Conservation (phyloP, 2,113 vertebrate genomes). For the Nothocercus julius region DNA sequence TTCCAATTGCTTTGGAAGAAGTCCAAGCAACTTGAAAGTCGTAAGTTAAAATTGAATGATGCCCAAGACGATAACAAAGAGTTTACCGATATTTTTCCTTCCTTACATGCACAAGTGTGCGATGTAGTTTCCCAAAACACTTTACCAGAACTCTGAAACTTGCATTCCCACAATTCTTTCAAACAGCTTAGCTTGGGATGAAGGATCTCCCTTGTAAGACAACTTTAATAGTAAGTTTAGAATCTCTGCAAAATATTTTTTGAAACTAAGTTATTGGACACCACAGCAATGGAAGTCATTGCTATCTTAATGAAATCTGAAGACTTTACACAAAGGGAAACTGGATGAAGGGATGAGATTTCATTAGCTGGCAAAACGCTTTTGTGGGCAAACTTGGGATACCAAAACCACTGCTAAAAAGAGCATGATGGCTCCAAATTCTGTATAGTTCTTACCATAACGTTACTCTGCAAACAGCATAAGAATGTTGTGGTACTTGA, state of each 20-base stretch:
- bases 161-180: neutral
- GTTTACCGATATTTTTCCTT: neutral
- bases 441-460: neutral
- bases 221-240: neutral
- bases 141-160: neutral
- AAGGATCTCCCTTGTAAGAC: neutral
- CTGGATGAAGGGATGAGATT: neutral
- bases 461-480: neutral
- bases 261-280: neutral
- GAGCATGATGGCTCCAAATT: neutral
- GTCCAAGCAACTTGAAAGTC: no score
- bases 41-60: neutral
- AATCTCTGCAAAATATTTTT: neutral
- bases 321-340: neutral
- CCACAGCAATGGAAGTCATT: neutral
- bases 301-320: neutral
- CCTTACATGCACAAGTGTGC: neutral
- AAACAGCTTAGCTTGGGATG: neutral
- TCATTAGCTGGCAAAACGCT: neutral
- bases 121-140: neutral
- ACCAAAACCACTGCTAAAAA: neutral
- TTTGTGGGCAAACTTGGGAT: neutral
- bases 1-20: neutral
- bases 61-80: neutral
- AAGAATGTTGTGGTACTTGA: neutral